Evolutionary conservation across 2,888 invertebrate genomes (phyloP).

Genomic region (Apomyelois bistriatella): DNA sequence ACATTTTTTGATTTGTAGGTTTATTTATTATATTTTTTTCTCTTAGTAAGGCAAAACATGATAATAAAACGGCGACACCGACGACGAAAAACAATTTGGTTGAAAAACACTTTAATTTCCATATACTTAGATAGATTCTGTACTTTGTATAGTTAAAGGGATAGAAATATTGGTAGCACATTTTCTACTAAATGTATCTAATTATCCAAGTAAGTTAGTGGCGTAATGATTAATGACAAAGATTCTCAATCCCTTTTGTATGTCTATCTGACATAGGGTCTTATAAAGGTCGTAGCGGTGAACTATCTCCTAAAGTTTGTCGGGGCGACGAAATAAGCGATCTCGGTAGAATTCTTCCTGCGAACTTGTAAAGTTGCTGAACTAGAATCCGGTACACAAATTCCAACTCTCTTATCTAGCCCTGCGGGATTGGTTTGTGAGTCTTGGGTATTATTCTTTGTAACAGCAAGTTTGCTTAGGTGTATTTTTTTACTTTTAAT

Average conservation of each 20-base stretch:
- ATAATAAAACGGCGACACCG: no score
- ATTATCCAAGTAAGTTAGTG: no score
- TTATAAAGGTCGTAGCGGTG: not conserved
- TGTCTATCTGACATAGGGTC: not conserved
- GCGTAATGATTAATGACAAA: not conserved
- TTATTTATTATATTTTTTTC: no score
- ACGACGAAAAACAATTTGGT: no score
- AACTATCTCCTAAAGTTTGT: conserved; percentile 6
- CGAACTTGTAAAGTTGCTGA: conserved; percentile 5
- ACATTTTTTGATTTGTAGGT: no score
- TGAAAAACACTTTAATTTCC: no score
- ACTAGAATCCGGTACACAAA: conserved; percentile 7
- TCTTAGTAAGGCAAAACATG: no score
- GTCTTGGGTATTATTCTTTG: not conserved
- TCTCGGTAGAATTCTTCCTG: conserved; percentile 4
- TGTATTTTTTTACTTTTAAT: no score
- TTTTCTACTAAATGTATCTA: no score
- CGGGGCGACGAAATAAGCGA: not conserved
- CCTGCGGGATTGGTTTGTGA: not conserved
- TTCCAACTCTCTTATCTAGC: not conserved
- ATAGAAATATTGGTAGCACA: no score
- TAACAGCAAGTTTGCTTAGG: not conserved
- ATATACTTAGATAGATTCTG: no score
- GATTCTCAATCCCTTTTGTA: not conserved
- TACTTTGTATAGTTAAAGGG: no score